A percentile compares a stretch with the other conserved stretches of the same genome.
Evolutionary conservation across 2,797 vertebrate species (phyloP).

Genomic region (Acanthis flammea): DNA sequence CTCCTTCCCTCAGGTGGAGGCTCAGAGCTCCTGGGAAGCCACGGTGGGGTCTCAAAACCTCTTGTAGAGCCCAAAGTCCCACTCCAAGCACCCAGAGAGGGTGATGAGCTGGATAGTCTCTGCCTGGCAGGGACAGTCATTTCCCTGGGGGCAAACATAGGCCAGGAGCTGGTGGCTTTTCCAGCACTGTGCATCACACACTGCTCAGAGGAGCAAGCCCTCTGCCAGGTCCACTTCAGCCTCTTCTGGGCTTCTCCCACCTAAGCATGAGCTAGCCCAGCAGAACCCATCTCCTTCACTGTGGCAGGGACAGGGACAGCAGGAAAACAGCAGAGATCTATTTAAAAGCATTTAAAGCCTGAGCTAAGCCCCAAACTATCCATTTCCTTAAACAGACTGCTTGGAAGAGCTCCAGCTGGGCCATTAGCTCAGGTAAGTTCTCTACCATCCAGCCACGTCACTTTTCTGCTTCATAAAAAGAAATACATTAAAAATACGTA

Average conservation of each 20-base stretch:
- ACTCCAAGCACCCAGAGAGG: neutral
- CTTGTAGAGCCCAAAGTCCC: neutral
- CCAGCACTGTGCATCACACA: neutral
- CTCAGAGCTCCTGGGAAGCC: neutral
- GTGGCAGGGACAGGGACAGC: neutral
- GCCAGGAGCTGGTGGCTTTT: neutral
- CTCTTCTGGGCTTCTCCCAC: neutral
- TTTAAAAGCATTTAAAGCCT: slow-evolving; percentile 8
- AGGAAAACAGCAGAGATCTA: neutral
- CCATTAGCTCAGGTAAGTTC: slow-evolving; percentile 53
- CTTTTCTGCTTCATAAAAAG: slow-evolving; percentile 5
- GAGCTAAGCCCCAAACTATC: neutral
- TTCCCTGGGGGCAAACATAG: neutral
- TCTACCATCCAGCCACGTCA: neutral
- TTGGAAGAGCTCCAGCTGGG: slow-evolving; percentile 41
- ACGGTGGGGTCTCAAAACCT: fast-evolving
- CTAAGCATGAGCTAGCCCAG: neutral
- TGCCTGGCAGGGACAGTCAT: neutral
- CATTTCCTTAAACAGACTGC: slow-evolving; percentile 1
- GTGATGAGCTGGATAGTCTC: neutral
- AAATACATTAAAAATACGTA: neutral
- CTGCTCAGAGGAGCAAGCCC: fast-evolving
- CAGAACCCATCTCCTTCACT: neutral
- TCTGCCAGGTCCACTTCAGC: neutral
- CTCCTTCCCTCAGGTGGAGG: neutral